These are phyloP conservation scores for Eremobia ochroleuca DNA, from an alignment of 2,888 invertebrate genomes.

Conservation along the genomic window DNA sequence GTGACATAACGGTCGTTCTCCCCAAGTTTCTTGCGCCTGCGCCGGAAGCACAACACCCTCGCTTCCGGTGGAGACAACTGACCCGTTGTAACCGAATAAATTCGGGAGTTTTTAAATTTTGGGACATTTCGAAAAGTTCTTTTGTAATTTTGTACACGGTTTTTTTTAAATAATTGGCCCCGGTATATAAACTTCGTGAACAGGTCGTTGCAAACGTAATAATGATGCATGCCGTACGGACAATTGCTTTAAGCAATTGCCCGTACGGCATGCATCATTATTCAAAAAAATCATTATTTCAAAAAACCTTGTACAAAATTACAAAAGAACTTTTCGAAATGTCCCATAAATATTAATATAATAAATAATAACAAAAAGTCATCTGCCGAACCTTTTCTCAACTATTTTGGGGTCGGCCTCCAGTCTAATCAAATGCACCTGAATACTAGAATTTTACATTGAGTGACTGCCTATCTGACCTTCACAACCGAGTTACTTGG, in stretches of 20 bases:
- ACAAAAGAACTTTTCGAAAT: no score
- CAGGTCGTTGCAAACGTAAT: background rate
- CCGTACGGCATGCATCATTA: no score
- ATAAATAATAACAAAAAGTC: background rate
- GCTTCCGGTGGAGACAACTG: conserved; percentile 58
- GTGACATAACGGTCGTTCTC: conserved; percentile 29
- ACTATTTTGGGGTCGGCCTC: background rate
- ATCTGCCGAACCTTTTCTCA: no score
- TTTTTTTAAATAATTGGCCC: background rate
- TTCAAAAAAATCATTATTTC: no score
- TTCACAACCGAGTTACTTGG: background rate
- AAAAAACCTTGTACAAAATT: no score
- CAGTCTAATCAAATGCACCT: background rate
- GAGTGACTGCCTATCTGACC: background rate
- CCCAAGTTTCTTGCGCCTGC: conserved; percentile 20
- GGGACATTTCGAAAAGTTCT: background rate
- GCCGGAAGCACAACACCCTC: conserved; percentile 62
- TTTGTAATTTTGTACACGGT: background rate
- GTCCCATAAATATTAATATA: no score
- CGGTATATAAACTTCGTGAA: background rate
- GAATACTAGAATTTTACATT: background rate
- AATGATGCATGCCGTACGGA: background rate
- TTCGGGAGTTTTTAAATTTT: background rate
- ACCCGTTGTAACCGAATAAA: conserved; percentile 35
- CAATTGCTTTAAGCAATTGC: background rate